Evolutionary conservation across 2,888 invertebrate genomes (phyloP), one percentile per base, ranked within the genome.

Genomic region (Pantelozetes paolii): DNA sequence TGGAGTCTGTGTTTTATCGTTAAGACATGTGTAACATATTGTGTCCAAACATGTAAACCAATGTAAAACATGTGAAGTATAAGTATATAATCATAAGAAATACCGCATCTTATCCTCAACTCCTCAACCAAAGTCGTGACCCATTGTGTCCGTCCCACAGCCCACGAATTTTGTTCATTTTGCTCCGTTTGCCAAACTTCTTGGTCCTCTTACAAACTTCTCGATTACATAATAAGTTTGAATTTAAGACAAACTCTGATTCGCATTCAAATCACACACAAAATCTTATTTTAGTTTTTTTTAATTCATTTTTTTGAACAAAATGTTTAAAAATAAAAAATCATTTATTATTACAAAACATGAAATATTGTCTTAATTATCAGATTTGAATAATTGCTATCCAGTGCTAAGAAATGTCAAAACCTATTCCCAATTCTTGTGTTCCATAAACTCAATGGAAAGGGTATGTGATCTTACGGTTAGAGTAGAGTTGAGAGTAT

Each of bases 111-210:
- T 45, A 62, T 36, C 32, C 32, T 59, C 20, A 18, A 64, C 18
- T 30, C 28, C 71, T 70, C 71, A 70, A 70, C 54, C 54, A 50
- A 71, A 71, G 45, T 71, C 71, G 71, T 71, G 71, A 71, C 54
- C 50, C 71, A 54, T 54, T 54, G 45, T 54, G 71, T 45, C 71
- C 71, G 71, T 50, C 71, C 71, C 71, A 50, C 71, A 26, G 71
- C 30, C 71, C 71, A 71, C 71, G 71, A 71, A 18, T 30, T 71
- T 28, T 50, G 50, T 36, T 71, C 32, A 11, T 42, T 48, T 48
- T 42, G 45, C 28, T 48, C 42, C 45, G 18, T 28, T 70, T n/a
- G 36, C 32, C 5, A n/a, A 2, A 30, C 67, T 67, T 72, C 50
- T 42, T 26, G 1, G 9, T 32, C 30, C 50, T 48, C 28, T 42